Evolutionary conservation across 2,113 vertebrate species (phyloP), one percentile per base, ranked within the genome.

Genomic region (Bubo scandiacus): DNA sequence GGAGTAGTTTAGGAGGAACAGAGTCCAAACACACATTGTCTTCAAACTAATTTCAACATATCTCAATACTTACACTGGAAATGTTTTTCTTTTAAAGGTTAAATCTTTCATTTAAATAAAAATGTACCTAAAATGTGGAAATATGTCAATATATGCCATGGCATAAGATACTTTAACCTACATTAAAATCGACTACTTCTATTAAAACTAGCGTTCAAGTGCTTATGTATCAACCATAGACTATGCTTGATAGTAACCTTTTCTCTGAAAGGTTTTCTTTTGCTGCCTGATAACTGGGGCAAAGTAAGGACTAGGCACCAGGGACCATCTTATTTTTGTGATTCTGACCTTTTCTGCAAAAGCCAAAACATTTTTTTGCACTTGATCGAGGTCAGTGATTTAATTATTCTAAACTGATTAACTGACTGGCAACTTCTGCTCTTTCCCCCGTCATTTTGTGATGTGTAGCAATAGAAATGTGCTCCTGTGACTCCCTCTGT

Each of bases 371-470:
- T 42, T 92, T 77, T 89, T 78, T 26, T 65, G 18, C 25, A 54
- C 32, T 85, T 52, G 7, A 27, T 88, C 61, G 58, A 95, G 70
- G 73, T 92, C 86, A 58, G 16, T 71, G 47, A 71, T 57, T 75
- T 88, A 82, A 88, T 90, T 93, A 90, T 49, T 90, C 66, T 79
- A 71, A 90, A 88, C 51, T 42, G 36, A 87, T 84, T 73, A 92
- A 40, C 45, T 89, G 29, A 32, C 20, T 87, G 26, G 29, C 59
- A 93, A 40, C 72, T 67, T 91, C 55, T 90, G 55, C 29, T 80
- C 25, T 83, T 43, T 86, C 26, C n/a, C 57, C 29, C 63, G 36
- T 65, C 47, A 18, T 93, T 90, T 75, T 94, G 59, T 91, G 62
- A 92, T 78, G 47, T 61, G 27, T 62, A 81, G 74, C 82, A 93